Base-by-base conservation (phyloP, 1,140 invertebrate species). In the Drosophila orosa region DNA sequence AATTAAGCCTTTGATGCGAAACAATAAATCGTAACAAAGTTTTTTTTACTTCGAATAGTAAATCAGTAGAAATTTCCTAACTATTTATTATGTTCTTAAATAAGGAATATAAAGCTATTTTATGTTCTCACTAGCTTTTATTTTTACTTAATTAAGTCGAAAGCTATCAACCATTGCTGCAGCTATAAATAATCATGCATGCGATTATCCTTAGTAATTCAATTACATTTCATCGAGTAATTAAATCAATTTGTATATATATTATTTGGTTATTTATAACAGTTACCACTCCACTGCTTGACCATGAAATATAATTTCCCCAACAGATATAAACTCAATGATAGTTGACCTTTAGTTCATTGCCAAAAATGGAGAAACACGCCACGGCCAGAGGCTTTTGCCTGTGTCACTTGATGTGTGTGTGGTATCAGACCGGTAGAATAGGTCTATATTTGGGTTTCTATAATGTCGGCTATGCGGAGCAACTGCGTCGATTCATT, bases 371-470 rank as follows among this genome's bases (percentile, higher is more conserved):
- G 77, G 59, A 80, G 17, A 74, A 65, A 39, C 77, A 86, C 74
- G 63, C 60, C 12, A 65, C 78, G 17, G 59, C 62, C 17, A 54
- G 62, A n/a, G 73, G 81, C 22, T 86, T 84, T 55, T 84, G 81
- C 39, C 29, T 84, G 35, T 81, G 82, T 22, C 81, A 84, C 42
- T 59, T 84, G 45, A 66, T 74, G 47, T 61, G 73, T 37, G 73
- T 84, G 19, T 84, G 81, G 81, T 65, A 62, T 12, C 31, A 74
- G 2, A 56, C 59, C 1, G 66, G 56, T 0, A 39, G 60, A 19
- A 40, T 84, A 31, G 74, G 78, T n/a, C 37, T 73, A 74, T 81
- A 81, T 40, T 45, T 84, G 19, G 80, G 80, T 24, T 86, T 74
- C 50, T 84, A 77, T 33, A 77, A 84, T 27, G 45, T 73, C 27